Evolutionary conservation across 2,888 invertebrate species (phyloP).

Genomic region (Pristionchus fissidentatus): DNA sequence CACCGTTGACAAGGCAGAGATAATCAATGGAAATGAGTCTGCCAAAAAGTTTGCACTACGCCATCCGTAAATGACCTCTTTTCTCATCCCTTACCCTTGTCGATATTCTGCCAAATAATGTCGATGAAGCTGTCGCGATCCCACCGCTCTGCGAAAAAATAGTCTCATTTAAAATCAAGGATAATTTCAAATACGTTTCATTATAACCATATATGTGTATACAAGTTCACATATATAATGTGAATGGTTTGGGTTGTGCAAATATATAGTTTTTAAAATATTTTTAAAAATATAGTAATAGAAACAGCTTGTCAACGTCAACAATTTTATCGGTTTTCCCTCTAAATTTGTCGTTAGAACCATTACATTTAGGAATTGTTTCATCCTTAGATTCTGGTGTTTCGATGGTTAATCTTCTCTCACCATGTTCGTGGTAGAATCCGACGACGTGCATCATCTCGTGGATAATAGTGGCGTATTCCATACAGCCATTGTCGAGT

Average conservation of each 20-base stretch:
- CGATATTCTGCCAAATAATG: constrained; percentile 76
- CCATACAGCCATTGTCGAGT: constrained; percentile 75
- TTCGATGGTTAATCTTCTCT: neutral
- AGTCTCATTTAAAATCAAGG: neutral
- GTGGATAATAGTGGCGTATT: constrained; percentile 75
- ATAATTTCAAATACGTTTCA: neutral
- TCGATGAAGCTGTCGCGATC: constrained; percentile 75
- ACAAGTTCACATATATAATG: neutral
- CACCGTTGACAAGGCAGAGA: too few species aligned
- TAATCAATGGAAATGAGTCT: too few species aligned
- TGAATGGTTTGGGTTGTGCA: neutral
- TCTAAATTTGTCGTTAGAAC: neutral
- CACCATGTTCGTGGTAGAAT: constrained; percentile 74
- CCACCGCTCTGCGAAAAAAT: constrained; percentile 68
- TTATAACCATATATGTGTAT: too few species aligned
- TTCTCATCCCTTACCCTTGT: constrained; percentile 70
- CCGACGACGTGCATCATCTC: constrained; percentile 75
- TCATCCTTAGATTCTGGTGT: neutral
- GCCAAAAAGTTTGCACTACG: neutral
- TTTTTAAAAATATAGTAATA: too few species aligned
- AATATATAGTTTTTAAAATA: too few species aligned
- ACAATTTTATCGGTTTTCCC: too few species aligned
- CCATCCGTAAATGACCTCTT: neutral
- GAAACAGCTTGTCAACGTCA: too few species aligned
- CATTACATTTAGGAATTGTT: neutral